These are phyloP conservation scores for Oxystoma pomonae DNA, from an alignment of 2,888 invertebrate species.

Conservation along the genomic window DNA sequence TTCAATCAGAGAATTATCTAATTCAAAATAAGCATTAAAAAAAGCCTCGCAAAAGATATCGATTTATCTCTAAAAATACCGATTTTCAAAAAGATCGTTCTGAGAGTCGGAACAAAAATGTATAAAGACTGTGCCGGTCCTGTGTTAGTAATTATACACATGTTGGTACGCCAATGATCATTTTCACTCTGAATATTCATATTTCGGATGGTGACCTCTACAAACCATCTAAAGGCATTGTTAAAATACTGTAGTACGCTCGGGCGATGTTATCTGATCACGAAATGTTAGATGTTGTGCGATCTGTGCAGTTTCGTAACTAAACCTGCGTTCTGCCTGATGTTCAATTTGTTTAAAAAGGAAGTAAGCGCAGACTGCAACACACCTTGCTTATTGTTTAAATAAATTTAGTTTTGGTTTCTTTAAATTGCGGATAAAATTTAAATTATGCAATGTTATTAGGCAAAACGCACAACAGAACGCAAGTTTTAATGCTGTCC, in stretches of 20 bases:
- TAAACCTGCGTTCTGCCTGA: neutral
- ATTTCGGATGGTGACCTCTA: neutral
- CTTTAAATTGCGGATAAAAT: no score
- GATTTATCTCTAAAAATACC: no score
- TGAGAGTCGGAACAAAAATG: no score
- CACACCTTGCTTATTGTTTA: conserved; percentile 13
- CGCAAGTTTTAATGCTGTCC: no score
- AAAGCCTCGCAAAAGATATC: no score
- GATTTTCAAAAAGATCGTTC: no score
- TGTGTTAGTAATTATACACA: no score
- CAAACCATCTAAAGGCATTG: neutral
- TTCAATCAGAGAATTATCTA: no score
- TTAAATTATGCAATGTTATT: no score
- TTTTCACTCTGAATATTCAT: neutral
- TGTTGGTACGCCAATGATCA: neutral
- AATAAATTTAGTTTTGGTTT: conserved; percentile 4
- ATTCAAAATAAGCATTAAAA: no score
- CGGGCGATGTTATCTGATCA: neutral
- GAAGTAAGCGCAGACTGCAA: conserved; percentile 11
- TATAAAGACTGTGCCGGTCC: no score
- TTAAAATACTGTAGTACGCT: neutral
- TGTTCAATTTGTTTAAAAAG: conserved; percentile 15
- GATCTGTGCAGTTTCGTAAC: neutral
- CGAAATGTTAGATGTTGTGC: neutral
- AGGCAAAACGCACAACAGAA: no score